These are phyloP conservation scores for Eupithecia insigniata DNA, from an alignment of 2,888 invertebrate genomes.

Conservation along the genomic window DNA sequence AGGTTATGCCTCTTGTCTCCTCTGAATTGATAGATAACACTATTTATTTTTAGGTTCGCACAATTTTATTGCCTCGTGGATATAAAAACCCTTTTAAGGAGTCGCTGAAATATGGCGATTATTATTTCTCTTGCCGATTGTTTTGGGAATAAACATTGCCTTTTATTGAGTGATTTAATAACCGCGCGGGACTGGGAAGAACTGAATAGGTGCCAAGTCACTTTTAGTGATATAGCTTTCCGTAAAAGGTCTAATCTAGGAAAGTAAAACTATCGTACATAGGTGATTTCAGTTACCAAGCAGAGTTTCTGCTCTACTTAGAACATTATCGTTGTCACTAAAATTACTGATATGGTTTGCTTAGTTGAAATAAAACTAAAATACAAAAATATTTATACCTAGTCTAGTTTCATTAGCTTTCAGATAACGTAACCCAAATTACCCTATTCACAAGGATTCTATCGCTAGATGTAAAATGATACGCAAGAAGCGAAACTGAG, in stretches of 20 bases:
- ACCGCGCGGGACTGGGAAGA: background rate
- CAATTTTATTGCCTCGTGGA: constrained; percentile 34
- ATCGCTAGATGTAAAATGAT: too few relatives aligned
- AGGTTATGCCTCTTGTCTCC: constrained; percentile 53
- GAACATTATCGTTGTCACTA: background rate
- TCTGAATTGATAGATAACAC: constrained; percentile 69
- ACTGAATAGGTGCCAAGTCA: background rate
- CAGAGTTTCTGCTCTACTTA: background rate
- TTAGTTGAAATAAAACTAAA: too few relatives aligned
- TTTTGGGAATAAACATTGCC: constrained; percentile 16
- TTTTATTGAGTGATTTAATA: constrained; percentile 9
- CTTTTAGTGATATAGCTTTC: background rate
- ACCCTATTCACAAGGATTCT: too few relatives aligned
- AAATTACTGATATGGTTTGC: background rate
- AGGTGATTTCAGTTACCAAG: background rate
- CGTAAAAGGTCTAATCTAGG: background rate
- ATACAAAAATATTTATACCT: too few relatives aligned
- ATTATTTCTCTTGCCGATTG: constrained; percentile 28
- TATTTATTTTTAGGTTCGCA: constrained; percentile 50
- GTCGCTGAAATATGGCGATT: constrained; percentile 23
- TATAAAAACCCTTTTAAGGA: constrained; percentile 35
- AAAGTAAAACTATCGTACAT: background rate
- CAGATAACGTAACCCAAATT: too few relatives aligned
- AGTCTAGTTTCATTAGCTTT: too few relatives aligned
- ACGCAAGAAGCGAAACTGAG: too few relatives aligned